Evolutionary conservation across 2,113 vertebrate species (phyloP).

Genomic region (Trogon surrucura): DNA sequence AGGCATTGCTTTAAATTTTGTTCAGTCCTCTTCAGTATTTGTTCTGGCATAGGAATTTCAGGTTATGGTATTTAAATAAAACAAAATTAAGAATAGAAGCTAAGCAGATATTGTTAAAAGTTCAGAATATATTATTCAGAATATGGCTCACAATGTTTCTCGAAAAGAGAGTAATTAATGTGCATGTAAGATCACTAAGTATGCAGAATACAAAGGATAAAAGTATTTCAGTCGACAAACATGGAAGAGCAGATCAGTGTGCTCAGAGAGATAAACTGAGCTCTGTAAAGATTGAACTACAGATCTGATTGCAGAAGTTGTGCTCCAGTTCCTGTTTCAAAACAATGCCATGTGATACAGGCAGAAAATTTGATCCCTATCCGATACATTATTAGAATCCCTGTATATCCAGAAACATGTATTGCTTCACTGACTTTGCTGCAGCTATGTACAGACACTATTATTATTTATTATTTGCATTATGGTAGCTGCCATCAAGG

Average conservation of each 20-base stretch:
- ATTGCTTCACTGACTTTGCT: neutral
- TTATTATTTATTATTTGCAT: conserved; percentile 46
- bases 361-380: neutral
- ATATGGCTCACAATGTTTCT: neutral
- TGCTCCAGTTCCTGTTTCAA: neutral
- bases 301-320: neutral
- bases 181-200: neutral
- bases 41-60: neutral
- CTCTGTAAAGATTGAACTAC: neutral
- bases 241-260: neutral
- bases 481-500: neutral
- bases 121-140: conserved; percentile 2
- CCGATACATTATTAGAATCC: neutral
- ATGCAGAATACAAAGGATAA: neutral
- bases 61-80: neutral
- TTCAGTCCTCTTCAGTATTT: neutral
- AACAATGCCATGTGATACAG: neutral
- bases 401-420: neutral
- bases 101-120: neutral
- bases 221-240: neutral
- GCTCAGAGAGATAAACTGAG: neutral
- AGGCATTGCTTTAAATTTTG: neutral
- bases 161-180: neutral
- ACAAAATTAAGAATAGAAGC: neutral
- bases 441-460: neutral